Conservation (phyloP, 2,113 vertebrate genomes). For the Ochotona princeps region DNA sequence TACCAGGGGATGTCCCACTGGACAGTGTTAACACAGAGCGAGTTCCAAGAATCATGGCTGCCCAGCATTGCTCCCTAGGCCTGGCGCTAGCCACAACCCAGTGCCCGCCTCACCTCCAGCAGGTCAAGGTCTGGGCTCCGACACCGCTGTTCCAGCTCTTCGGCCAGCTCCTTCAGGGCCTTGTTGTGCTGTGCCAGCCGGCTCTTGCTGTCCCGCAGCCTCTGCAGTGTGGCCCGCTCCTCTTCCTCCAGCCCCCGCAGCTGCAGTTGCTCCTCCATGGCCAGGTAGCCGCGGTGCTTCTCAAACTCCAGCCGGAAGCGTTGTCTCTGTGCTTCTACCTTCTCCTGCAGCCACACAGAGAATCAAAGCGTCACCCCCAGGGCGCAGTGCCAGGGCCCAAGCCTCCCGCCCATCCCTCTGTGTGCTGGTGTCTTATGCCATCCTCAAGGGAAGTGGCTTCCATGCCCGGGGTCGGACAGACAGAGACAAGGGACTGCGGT, state of each 20-base stretch:
- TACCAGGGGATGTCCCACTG: no score
- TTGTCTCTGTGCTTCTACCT: conserved; percentile 68
- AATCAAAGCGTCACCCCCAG: rapidly evolving
- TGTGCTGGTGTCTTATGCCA: no score
- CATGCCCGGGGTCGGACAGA: no score
- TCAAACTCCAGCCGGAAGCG: conserved; percentile 74
- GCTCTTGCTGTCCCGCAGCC: conserved; percentile 36
- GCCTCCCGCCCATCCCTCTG: no score
- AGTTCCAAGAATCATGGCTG: no score
- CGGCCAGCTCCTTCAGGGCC: conserved; percentile 28
- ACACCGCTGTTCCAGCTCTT: conserved; percentile 62
- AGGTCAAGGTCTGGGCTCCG: background rate
- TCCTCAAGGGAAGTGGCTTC: no score
- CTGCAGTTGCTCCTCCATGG: conserved; percentile 73
- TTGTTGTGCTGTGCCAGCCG: conserved; percentile 30
- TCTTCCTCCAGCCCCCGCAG: conserved; percentile 71
- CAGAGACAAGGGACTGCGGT: no score
- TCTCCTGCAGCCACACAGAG: conserved; percentile 55
- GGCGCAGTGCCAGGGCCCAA: background rate
- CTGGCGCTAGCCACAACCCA: rapidly evolving
- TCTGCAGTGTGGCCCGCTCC: conserved; percentile 50
- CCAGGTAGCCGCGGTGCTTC: conserved; percentile 68
- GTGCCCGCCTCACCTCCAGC: conserved; percentile 62
- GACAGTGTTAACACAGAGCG: no score
- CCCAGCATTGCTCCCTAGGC: no score